Evolutionary conservation across 2,797 vertebrate genomes (phyloP), one percentile per base, ranked within the genome.

Genomic region (Rhynchonycteris naso): DNA sequence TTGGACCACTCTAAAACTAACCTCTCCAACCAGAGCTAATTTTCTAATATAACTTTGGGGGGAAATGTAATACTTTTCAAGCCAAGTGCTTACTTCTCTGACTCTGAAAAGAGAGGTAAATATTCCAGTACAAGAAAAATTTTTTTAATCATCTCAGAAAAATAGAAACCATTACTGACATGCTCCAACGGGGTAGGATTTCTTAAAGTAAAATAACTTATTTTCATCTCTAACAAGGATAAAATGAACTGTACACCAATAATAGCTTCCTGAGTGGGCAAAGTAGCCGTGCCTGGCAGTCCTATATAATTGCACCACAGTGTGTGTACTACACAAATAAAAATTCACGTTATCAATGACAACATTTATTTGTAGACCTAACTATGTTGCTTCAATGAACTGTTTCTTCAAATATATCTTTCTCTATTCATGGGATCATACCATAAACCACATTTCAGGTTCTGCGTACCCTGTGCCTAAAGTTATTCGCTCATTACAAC

Each of bases 181-280:
- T 33, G 28, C 52, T 71, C 54, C 84, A 91, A 78, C 10, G 63
- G 30, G 54, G 19, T 75, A 38, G 87, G 43, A 74, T 38, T 86
- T 28, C 21, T 75, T 66, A 90, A 88, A 52, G 95, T 58, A 91
- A 76, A 95, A 56, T 61, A 74, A 65, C 33, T 88, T 56, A 89
- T 35, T 93, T 89, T 78, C 52, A 86, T 80, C 50, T 85, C 69
- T 90, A 85, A 90, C 30, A 89, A 78, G 69, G n/a, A 75, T 92
- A 95, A 92, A 94, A 79, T 26, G 76, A 76, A 88, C 76, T 65
- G 87, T 90, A 61, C 1, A 90, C 28, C 78, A 93, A 75, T 85
- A 92, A 54, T 43, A 95, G 58, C 85, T 93, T 96, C 88, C 92
- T 96, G 96, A 95, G 95, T 63, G 26, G 95, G 76, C 90, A 69